Evolutionary conservation across 2,113 vertebrate genomes (phyloP).

Genomic region (Reinhardtius hippoglossoides): DNA sequence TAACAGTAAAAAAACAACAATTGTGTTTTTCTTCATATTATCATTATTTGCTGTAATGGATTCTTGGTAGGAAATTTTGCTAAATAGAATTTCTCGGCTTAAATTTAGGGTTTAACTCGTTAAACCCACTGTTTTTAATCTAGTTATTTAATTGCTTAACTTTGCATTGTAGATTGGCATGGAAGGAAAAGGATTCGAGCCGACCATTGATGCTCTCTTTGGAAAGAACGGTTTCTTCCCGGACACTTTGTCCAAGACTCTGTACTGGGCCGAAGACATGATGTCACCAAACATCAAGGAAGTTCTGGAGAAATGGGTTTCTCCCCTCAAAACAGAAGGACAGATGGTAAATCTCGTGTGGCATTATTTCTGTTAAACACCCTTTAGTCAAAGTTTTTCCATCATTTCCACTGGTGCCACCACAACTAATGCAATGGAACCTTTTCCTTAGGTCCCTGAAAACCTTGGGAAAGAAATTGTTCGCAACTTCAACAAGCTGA

Average conservation of each 20-base stretch:
- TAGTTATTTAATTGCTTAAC: slow-evolving; percentile 20
- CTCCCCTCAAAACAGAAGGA: slow-evolving; percentile 74
- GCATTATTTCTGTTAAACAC: not conserved
- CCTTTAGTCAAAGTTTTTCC: not conserved
- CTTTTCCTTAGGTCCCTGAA: slow-evolving; percentile 73
- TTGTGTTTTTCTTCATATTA: not conserved
- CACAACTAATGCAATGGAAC: slow-evolving; percentile 4
- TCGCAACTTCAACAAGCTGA: slow-evolving; percentile 85
- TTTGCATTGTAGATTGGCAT: slow-evolving; percentile 85
- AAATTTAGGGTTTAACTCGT: not conserved
- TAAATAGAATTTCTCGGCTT: not conserved
- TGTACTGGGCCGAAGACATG: slow-evolving; percentile 89
- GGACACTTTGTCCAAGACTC: slow-evolving; percentile 86
- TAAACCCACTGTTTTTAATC: not conserved
- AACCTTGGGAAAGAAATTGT: slow-evolving; percentile 85
- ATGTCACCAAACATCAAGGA: slow-evolving; percentile 85
- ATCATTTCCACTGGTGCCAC: not conserved
- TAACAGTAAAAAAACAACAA: not conserved
- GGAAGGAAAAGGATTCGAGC: slow-evolving; percentile 91
- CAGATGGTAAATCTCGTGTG: slow-evolving; percentile 56
- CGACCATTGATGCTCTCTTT: slow-evolving; percentile 90
- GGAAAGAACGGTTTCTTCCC: slow-evolving; percentile 93
- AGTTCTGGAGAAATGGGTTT: slow-evolving; percentile 85
- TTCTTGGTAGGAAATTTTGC: not conserved
- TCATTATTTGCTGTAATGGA: no score